phyloP scores from a whole-genome alignment of 2,888 invertebrate species.

The Bellardia pandia region DNA sequence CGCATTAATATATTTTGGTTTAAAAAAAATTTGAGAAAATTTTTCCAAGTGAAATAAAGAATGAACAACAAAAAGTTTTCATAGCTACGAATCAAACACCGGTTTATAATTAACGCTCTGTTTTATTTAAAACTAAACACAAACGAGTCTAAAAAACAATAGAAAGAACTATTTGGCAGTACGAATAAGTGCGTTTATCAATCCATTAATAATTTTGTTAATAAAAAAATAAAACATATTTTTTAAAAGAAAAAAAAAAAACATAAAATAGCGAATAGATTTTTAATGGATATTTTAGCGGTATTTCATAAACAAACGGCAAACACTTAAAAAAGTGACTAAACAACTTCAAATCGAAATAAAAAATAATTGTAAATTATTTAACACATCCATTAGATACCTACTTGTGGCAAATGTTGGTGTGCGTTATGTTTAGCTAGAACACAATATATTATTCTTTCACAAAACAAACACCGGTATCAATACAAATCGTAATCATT shows the following conservation, averaged over 20 bases:
- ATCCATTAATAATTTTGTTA: conserved; percentile 1
- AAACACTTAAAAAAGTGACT: conserved; percentile 22
- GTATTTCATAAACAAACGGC: conserved; percentile 12
- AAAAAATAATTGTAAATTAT: conserved; percentile 3
- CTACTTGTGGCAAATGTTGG: conserved; percentile 10
- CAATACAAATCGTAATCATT: conserved; percentile 43
- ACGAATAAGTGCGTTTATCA: conserved; percentile 26
- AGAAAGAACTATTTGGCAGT: neutral
- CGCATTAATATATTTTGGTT: conserved; percentile 25
- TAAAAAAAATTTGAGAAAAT: conserved; percentile 1
- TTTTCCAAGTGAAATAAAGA: neutral
- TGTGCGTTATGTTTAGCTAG: conserved; percentile 15
- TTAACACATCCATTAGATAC: conserved; percentile 8
- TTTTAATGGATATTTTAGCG: conserved; percentile 39
- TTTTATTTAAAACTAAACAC: neutral
- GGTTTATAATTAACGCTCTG: conserved; percentile 13
- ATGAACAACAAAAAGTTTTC: conserved; percentile 10
- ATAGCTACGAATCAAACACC: conserved; percentile 5
- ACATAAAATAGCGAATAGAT: conserved; percentile 8
- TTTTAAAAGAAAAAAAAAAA: neutral
- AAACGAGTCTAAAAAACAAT: neutral
- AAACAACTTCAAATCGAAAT: conserved; percentile 19
- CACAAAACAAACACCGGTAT: conserved; percentile 33
- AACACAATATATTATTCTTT: neutral
- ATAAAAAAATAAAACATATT: conserved; percentile 10